phyloP scores from a whole-genome alignment of 2,113 vertebrate species.

The Ceyx melanurus region DNA sequence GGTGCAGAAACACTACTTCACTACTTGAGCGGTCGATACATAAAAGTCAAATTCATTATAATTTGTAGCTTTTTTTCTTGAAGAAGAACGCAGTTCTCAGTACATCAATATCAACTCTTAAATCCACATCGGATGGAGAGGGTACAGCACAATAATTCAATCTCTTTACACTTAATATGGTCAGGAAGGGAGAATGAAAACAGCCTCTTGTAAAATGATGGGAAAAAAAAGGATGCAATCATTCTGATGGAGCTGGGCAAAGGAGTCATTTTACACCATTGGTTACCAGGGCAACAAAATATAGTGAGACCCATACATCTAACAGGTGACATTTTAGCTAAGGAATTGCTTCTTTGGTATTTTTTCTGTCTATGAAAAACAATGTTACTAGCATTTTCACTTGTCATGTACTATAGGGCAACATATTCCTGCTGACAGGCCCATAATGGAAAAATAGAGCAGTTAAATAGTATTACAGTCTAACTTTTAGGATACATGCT shows the following conservation, averaged over 20 bases:
- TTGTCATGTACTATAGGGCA: conserved; percentile 85
- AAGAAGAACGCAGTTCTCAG: conserved; percentile 80
- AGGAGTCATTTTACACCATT: conserved; percentile 88
- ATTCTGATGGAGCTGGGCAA: conserved; percentile 84
- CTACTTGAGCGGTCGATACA: conserved; percentile 81
- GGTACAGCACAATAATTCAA: conserved; percentile 85
- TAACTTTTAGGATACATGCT: conserved; percentile 84
- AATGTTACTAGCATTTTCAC: conserved; percentile 84
- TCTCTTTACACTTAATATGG: conserved; percentile 86
- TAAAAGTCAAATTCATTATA: conserved; percentile 90
- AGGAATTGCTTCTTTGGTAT: conserved; percentile 86
- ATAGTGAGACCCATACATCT: conserved; percentile 84
- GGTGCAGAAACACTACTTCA: conserved; percentile 84
- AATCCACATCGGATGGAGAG: conserved; percentile 84
- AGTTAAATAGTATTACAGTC: conserved; percentile 80
- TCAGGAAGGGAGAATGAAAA: conserved; percentile 87
- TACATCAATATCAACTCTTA: conserved; percentile 88
- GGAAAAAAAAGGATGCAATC: conserved; percentile 88
- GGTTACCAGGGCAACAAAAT: conserved; percentile 87
- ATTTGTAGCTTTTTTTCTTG: conserved; percentile 83
- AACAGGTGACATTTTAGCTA: conserved; percentile 88
- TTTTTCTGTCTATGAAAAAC: conserved; percentile 85
- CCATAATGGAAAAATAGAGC: conserved; percentile 84
- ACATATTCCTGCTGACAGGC: conserved; percentile 82
- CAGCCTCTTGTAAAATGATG: conserved; percentile 88